These are phyloP conservation scores for Plestiodon gilberti DNA, from an alignment of 2,113 vertebrate genomes.

Conservation along the genomic window DNA sequence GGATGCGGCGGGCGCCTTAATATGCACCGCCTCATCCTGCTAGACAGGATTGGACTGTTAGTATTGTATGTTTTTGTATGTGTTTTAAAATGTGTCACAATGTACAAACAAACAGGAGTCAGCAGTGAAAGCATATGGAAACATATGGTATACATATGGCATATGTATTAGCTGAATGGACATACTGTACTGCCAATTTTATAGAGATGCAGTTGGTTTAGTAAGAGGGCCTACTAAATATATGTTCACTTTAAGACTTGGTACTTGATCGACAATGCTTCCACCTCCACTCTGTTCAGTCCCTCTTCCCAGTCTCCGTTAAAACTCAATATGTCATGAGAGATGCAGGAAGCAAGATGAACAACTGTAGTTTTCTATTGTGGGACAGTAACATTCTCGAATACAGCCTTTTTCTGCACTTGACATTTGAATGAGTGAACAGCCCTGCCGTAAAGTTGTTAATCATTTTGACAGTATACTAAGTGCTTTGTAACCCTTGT, in stretches of 20 bases:
- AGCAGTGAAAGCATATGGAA: not conserved
- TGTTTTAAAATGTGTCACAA: not conserved
- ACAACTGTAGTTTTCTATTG: not conserved
- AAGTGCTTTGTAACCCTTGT: not conserved
- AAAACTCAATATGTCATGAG: not conserved
- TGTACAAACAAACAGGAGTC: not conserved
- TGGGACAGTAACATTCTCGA: not conserved
- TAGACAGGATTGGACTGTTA: too few species aligned
- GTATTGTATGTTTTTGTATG: not conserved
- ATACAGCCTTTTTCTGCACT: not conserved
- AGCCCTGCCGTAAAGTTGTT: not conserved
- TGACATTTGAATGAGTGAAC: not conserved
- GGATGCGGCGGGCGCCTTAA: too few species aligned
- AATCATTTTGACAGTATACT: not conserved
- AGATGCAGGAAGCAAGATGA: not conserved
- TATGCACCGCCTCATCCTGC: too few species aligned
- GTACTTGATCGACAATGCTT: too few species aligned
- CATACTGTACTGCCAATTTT: too few species aligned
- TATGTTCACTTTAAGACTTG: too few species aligned
- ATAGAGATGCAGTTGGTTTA: too few species aligned
- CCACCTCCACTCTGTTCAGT: not conserved
- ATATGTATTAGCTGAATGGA: too few species aligned
- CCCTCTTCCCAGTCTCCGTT: not conserved
- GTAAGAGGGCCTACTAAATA: too few species aligned
- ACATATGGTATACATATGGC: too few species aligned